These are phyloP conservation scores for Apotomis capreana DNA, from an alignment of 2,888 invertebrate genomes.

Conservation along the genomic window DNA sequence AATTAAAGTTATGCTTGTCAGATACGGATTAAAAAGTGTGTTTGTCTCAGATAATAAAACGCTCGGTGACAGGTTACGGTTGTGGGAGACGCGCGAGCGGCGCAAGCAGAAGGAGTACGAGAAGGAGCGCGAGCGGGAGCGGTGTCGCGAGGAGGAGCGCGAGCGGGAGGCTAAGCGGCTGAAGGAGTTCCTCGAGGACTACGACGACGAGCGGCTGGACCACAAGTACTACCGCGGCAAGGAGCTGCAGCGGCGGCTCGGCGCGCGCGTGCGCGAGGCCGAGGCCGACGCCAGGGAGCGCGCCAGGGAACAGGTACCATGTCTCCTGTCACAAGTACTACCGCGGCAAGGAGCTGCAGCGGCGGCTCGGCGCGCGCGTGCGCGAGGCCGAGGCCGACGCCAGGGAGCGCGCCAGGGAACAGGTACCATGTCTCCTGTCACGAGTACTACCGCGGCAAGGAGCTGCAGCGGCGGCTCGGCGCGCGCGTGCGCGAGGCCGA, in stretches of 20 bases:
- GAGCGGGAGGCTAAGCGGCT: constrained; percentile 96
- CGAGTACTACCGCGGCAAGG: no score
- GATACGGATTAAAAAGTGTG: no score
- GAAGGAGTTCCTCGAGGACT: constrained; percentile 99
- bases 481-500: no score
- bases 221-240: constrained; percentile 92
- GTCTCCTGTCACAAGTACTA: constrained; percentile 87
- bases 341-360: constrained; percentile 46
- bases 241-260: constrained; percentile 95
- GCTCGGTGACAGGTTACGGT: constrained; percentile 62
- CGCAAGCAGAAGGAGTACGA: constrained; percentile 96
- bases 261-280: constrained; percentile 96
- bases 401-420: no score
- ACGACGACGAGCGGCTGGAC: constrained; percentile 99
- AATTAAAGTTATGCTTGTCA: no score
- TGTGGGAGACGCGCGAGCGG: constrained; percentile 95
- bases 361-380: no score
- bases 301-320: constrained; percentile 87
- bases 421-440: constrained; percentile 52
- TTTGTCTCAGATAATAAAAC: background rate
- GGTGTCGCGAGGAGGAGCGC: constrained; percentile 91
- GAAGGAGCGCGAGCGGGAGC: constrained; percentile 89
- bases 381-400: no score
- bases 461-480: no score
- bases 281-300: constrained; percentile 96